A percentile compares a stretch with the other conserved stretches of the same genome.
These are phyloP conservation scores for Plodia interpunctella DNA, from an alignment of 1,140 invertebrate genomes.

Conservation along the genomic window DNA sequence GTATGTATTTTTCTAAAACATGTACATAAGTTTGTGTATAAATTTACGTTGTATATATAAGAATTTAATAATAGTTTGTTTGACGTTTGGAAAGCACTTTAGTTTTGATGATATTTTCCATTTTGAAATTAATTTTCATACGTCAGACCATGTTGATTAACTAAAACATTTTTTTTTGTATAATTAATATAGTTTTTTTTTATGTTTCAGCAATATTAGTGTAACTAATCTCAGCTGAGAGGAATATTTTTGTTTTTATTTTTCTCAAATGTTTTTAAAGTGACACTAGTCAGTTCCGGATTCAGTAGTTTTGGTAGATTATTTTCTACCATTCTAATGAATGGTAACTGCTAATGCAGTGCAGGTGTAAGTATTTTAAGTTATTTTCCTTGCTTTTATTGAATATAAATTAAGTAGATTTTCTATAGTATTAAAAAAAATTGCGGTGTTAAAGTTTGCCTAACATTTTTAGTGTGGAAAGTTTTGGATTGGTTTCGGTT, in stretches of 20 bases:
- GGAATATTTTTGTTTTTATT: constrained; percentile 2
- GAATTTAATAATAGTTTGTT: constrained; percentile 18
- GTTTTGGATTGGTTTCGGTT: constrained; percentile 3
- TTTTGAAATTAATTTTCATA: constrained; percentile 10
- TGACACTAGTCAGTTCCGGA: constrained; percentile 1
- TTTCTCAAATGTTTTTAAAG: constrained; percentile 15
- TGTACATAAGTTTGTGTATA: constrained; percentile 30
- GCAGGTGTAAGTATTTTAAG: background rate
- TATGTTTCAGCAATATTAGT: constrained; percentile 33
- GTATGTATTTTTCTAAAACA: constrained; percentile 31
- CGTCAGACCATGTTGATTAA: background rate
- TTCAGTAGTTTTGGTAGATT: background rate
- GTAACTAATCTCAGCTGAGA: constrained; percentile 18
- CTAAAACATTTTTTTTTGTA: background rate
- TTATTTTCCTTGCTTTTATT: constrained; percentile 14
- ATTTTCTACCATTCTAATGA: background rate
- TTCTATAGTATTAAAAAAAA: background rate
- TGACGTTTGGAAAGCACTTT: constrained; percentile 18
- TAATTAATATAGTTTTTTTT: constrained; percentile 22
- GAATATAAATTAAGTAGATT: background rate
- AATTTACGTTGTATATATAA: constrained; percentile 4
- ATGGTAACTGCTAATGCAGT: too few relatives aligned
- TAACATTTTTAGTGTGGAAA: background rate
- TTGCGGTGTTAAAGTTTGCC: background rate
- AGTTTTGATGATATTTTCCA: constrained; percentile 9